Base-by-base conservation (phyloP, 1,140 invertebrate genomes). In the Drosophila obscura region DNA sequence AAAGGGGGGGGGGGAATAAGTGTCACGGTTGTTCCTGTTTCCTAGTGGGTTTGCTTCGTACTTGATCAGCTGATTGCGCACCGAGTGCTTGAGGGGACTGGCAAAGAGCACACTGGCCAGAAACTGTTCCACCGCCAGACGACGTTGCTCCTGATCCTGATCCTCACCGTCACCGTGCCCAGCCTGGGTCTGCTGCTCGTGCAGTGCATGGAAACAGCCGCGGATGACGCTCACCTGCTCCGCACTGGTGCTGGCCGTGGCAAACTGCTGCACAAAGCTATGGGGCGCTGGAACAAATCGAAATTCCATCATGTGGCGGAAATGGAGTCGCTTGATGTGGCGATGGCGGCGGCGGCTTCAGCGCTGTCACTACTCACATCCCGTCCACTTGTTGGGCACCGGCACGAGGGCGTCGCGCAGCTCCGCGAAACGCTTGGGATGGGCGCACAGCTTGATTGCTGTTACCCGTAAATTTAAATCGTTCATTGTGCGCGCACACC, bases 381-480 rank as follows among this genome's bases (percentile, higher is more conserved):
- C n/a, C n/a, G 6, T 4, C 78, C 79, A 87, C 0, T 51, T 51
- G 5, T 0, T 1, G 8, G 82, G 75, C 35, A 87, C 8, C 5
- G 39, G 41, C 0, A 78, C 60, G 0, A 50, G 22, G 5, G 74
- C 45, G 0, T 63, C 71, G n/a, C 75, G 62, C 16, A 87, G 62
- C 26, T 82, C 62, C 0, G 65, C 51, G 8, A 72, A 64, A 0
- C 71, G 61, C 35, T 85, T 87, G 19, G 74, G 65, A 44, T 75
- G 78, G 2, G 68, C 51, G 46, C 65, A 71, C 8, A 87, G 45
- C 51, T 87, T 87, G 1, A 87, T 8, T 24, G 78, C 82, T 4
- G 69, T 49, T 35, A 82, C 69, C 24, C 81, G 82, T 55, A 82
- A n/a, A 19, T 48, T 72, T 41, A 85, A n/a, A 6, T 85, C 82